Percentiles rank a stretch among this genome's conserved stretches.
These are phyloP conservation scores for Drosophila persimilis DNA, from an alignment of 1,140 invertebrate genomes.

Conservation along the genomic window DNA sequence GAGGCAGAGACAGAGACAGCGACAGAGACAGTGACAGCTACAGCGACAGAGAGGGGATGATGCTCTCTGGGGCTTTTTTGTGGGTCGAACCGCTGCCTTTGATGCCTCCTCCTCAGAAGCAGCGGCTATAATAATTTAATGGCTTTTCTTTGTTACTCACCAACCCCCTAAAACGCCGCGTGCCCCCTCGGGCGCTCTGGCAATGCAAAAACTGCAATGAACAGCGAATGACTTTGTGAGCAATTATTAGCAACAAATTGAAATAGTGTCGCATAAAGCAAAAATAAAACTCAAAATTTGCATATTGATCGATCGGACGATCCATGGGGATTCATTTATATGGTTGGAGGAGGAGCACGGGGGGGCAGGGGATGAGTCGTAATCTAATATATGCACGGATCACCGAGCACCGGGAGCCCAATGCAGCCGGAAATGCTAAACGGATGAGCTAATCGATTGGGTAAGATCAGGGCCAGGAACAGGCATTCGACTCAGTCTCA, in stretches of 20 bases:
- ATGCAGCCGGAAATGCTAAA: constrained; percentile 31
- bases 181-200: constrained; percentile 6
- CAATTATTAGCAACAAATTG: constrained; percentile 69
- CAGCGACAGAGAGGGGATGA: too few relatives aligned
- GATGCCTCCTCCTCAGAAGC: constrained; percentile 31
- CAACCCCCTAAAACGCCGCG: not conserved
- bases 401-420: not conserved
- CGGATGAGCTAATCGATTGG: constrained; percentile 45
- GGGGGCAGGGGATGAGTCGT: constrained; percentile 1
- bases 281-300: constrained; percentile 38
- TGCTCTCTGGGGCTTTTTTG: too few relatives aligned
- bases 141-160: constrained; percentile 69
- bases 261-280: constrained; percentile 58
- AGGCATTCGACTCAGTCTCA: constrained; percentile 19
- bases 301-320: constrained; percentile 32
- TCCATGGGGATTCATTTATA: not conserved
- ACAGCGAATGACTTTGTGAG: constrained; percentile 64
- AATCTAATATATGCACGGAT: constrained; percentile 12
- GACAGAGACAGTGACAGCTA: too few relatives aligned
- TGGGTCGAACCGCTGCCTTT: too few relatives aligned
- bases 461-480: constrained; percentile 46
- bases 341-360: not conserved
- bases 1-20: too few relatives aligned
- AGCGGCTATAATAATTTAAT: constrained; percentile 61
- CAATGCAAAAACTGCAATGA: constrained; percentile 49